Percentiles rank a stretch among this genome's conserved stretches.
Conservation (phyloP, 2,888 invertebrate genomes). For the Hermaeophaga mercurialis region DNA sequence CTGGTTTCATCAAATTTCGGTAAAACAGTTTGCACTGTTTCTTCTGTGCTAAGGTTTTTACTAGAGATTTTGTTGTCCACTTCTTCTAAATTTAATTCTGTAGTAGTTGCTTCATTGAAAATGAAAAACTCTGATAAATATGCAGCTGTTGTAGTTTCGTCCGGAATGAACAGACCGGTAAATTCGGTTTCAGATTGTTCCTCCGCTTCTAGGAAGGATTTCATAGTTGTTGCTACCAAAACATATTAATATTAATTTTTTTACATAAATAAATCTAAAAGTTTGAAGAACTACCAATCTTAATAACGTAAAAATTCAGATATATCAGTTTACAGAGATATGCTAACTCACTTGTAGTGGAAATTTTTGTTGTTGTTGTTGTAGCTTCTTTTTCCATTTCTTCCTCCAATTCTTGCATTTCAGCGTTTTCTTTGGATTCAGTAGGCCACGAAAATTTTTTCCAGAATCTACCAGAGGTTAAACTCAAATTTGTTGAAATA, state of each 20-base stretch:
- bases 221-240: constrained; percentile 2
- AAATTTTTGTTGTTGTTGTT: not conserved
- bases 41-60: not conserved
- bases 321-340: too few relatives aligned
- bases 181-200: constrained; percentile 3
- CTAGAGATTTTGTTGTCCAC: not conserved
- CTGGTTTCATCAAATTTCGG: constrained; percentile 5
- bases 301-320: too few relatives aligned
- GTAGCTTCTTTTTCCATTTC: constrained; percentile 1
- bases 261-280: too few relatives aligned
- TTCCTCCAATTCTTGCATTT: not conserved
- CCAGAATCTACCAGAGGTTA: not conserved
- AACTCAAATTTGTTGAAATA: not conserved
- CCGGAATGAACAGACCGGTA: constrained; percentile 1
- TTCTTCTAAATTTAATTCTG: not conserved
- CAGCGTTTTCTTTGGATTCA: not conserved
- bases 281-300: too few relatives aligned
- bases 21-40: not conserved
- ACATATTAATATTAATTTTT: too few relatives aligned
- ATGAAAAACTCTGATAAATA: not conserved
- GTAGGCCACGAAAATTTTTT: constrained; percentile 5
- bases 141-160: not conserved
- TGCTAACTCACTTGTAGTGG: not conserved
- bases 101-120: not conserved
- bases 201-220: constrained; percentile 1